phyloP scores from a whole-genome alignment of 2,113 vertebrate species.

The Hippocampus guttulatus region DNA sequence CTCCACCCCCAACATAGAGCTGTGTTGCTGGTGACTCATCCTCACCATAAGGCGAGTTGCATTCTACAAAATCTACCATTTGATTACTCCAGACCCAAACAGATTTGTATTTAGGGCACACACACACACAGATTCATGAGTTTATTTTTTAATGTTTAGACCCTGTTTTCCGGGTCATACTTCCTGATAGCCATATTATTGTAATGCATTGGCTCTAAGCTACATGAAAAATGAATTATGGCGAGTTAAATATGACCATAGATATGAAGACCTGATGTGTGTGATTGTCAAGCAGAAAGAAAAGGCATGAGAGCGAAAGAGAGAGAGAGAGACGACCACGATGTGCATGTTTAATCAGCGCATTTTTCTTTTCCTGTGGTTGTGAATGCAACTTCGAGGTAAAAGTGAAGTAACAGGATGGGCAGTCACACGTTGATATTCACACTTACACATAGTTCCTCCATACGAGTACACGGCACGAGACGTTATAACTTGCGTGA shows the following conservation, averaged over 20 bases:
- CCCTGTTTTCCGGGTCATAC: neutral
- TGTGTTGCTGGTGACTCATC: conserved; percentile 51
- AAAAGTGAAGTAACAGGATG: conserved; percentile 8
- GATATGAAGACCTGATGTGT: neutral
- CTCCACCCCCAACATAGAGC: conserved; percentile 6
- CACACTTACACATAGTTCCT: neutral
- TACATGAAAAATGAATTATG: neutral
- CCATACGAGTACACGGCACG: neutral
- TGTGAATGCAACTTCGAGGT: neutral
- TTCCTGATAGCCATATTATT: neutral
- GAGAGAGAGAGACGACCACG: neutral
- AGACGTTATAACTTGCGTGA: neutral
- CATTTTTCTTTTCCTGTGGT: neutral
- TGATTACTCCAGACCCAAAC: conserved; percentile 33
- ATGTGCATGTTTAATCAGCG: neutral
- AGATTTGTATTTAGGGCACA: conserved; percentile 17
- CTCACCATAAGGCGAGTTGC: conserved; percentile 26
- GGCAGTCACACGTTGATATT: neutral
- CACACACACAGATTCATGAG: no score
- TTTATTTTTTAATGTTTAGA: neutral
- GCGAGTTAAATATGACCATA: neutral
- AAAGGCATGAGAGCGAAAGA: no score
- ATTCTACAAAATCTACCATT: conserved; percentile 39
- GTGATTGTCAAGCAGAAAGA: neutral
- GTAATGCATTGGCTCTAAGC: neutral